Evolutionary conservation across 2,113 vertebrate species (phyloP), one percentile per base, ranked within the genome.

Genomic region (Cygnus atratus): DNA sequence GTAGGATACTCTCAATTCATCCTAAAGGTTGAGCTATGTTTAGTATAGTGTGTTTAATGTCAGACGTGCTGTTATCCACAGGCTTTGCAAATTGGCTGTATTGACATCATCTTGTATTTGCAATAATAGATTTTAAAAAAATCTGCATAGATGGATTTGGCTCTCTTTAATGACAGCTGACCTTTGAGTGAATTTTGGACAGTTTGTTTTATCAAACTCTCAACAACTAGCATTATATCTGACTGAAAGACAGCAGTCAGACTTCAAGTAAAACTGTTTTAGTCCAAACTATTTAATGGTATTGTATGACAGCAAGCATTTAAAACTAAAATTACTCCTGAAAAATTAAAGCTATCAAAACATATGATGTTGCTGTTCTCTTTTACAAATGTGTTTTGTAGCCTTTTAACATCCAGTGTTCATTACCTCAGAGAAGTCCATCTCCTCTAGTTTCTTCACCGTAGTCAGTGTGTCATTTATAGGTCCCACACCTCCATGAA

Each of bases 101-200:
- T 65, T 90, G 86, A 90, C 86, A 91, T 95, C 86, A 89, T 81
- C 83, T 90, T 76, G 43, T 48, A 3, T 95, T 96, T 90, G 91
- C 94, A 94, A 78, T 35, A 84, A 15, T 10, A 86, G 84, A 88
- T 95, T 92, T 48, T 22, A 88, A 90, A 94, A 91, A 61, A 90
- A 88, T 81, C 89, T 93, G 75, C 80, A 35, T 10, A 41, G 81
- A 78, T 63, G 19, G 16, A 54, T 84, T 96, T 58, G 87, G 85
- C 79, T 94, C 44, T 75, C 33, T 54, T 71, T 84, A 75, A 70
- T 71, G 75, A 59, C 43, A 80, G 50, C 1, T 95, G 90, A 84
- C 61, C 90, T 89, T 91, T 93, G 68, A 79, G 44, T 86, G 50
- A 71, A 28, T 96, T 90, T 92, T 88, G 90, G 66, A 65, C 25